Percentiles rank a stretch among this genome's conserved stretches.
These are phyloP conservation scores for Phorcus lineatus DNA, from an alignment of 2,888 invertebrate genomes.

Conservation along the genomic window DNA sequence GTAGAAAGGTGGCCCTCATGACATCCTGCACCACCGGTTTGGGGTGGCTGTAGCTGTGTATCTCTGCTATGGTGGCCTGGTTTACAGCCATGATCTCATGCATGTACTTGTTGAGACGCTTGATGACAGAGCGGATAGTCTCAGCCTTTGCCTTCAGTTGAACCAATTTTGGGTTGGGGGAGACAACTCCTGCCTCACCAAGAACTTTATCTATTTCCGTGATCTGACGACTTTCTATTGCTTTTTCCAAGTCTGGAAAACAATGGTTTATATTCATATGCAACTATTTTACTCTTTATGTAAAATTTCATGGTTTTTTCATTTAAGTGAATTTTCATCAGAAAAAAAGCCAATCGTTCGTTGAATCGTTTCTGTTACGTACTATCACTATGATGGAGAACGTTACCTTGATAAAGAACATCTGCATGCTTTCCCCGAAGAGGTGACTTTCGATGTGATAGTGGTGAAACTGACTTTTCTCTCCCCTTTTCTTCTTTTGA, in stretches of 20 bases:
- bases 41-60: constrained; percentile 56
- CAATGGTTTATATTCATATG: not conserved
- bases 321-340: too few species aligned
- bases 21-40: constrained; percentile 50
- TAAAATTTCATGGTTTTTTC: not conserved
- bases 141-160: constrained; percentile 36
- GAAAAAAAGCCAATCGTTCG: too few species aligned
- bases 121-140: constrained; percentile 29
- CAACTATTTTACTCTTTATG: not conserved
- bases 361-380: too few species aligned
- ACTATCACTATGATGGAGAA: not conserved
- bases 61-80: constrained; percentile 58
- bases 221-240: constrained; percentile 46
- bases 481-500: too few species aligned
- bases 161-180: constrained; percentile 39
- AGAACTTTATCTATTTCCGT: constrained; percentile 48
- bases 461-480: too few species aligned
- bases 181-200: constrained; percentile 37
- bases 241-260: constrained; percentile 41
- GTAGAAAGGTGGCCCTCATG: constrained; percentile 55
- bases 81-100: constrained; percentile 52
- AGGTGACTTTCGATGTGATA: too few species aligned
- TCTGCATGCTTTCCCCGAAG: too few species aligned
- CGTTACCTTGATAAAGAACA: not conserved
- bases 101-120: constrained; percentile 36